A percentile compares a stretch with the other conserved stretches of the same genome.
phyloP scores from a whole-genome alignment of 2,113 vertebrate genomes.

The Nycticorax nycticorax region DNA sequence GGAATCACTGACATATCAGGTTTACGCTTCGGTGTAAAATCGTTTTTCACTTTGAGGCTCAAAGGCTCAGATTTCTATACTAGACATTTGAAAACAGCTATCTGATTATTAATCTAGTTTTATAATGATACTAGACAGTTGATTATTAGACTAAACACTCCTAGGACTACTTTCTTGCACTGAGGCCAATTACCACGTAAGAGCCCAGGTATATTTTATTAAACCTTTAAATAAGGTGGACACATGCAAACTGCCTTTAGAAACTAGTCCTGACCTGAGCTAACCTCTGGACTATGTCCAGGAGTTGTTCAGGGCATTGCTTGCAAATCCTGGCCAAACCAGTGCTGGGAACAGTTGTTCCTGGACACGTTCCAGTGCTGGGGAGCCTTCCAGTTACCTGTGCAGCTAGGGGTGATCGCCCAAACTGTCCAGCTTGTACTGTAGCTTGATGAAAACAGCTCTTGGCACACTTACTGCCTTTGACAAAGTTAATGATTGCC shows the following conservation, averaged over 20 bases:
- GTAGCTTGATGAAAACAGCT: neutral
- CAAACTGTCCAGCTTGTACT: neutral
- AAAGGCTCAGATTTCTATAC: neutral
- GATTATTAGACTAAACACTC: neutral
- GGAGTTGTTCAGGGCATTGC: neutral
- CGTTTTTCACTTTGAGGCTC: neutral
- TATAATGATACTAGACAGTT: neutral
- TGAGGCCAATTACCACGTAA: neutral
- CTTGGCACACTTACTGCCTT: neutral
- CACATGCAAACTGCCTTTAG: neutral
- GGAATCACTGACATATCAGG: neutral
- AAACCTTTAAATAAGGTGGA: neutral
- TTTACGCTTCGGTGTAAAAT: neutral
- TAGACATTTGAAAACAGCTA: neutral
- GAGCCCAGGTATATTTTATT: neutral
- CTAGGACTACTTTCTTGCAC: neutral
- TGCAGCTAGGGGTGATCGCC: neutral
- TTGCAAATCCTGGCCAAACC: neutral
- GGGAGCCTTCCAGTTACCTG: neutral
- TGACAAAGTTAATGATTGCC: slow-evolving; percentile 30
- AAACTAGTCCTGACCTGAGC: neutral
- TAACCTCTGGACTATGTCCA: neutral
- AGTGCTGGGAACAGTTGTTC: slow-evolving; percentile 9
- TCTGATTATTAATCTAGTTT: neutral
- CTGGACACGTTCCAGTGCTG: neutral